Conservation (phyloP, 2,113 vertebrate genomes). For the Oncorhynchus gorbuscha region DNA sequence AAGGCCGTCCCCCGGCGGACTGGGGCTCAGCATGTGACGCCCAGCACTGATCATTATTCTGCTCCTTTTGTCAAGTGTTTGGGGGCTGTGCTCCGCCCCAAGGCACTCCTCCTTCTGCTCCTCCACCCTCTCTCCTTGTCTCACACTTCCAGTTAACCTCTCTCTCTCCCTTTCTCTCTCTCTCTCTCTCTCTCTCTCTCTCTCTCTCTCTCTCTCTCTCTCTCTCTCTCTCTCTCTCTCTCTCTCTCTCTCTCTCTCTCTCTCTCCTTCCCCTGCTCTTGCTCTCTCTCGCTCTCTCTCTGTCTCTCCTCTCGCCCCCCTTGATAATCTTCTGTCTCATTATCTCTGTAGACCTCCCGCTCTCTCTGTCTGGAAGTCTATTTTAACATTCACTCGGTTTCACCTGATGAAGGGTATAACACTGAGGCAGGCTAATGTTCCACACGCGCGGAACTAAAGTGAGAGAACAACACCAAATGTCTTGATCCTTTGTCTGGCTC, state of each 20-base stretch:
- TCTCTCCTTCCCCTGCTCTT: not conserved
- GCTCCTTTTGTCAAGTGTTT: conserved; percentile 28
- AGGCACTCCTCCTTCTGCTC: not conserved
- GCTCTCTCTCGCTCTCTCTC: conserved; percentile 1
- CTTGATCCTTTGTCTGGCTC: not conserved
- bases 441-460: not conserved
- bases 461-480: not conserved
- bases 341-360: conserved; percentile 6
- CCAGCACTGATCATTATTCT: conserved; percentile 38
- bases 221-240: conserved; percentile 30
- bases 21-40: conserved; percentile 15
- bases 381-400: not conserved
- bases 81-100: not conserved
- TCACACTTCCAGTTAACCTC: not conserved
- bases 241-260: not conserved
- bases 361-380: conserved; percentile 8
- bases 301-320: not conserved
- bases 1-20: not conserved
- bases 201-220: not conserved
- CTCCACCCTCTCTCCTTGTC: not conserved
- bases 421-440: not conserved
- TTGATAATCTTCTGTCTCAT: conserved; percentile 4
- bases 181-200: not conserved
- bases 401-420: not conserved
- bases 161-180: conserved; percentile 22